phyloP scores from a whole-genome alignment of 1,140 invertebrate genomes.

The Thrips palmi region DNA sequence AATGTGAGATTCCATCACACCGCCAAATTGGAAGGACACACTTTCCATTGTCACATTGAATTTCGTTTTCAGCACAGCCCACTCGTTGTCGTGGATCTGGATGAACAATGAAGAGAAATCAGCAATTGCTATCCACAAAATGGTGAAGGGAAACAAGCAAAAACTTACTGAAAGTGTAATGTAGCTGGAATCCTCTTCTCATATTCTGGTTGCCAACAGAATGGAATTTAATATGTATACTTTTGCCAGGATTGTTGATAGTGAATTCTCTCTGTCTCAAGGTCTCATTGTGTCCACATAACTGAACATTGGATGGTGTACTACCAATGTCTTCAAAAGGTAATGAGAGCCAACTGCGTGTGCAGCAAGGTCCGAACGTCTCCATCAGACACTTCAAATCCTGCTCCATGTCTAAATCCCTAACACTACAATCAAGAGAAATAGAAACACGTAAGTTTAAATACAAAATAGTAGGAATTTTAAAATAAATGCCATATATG shows the following conservation, averaged over 20 bases:
- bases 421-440: constrained; percentile 6
- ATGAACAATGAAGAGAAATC: not conserved
- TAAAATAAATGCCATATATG: not conserved
- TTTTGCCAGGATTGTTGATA: constrained; percentile 1
- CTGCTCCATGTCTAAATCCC: constrained; percentile 12
- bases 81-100: not conserved
- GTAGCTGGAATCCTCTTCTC: constrained; percentile 10
- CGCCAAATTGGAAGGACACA: not conserved
- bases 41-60: not conserved
- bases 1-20: constrained; percentile 3
- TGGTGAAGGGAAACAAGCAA: not conserved
- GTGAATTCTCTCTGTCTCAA: not conserved
- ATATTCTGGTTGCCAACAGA: not conserved
- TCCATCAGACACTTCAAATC: not conserved
- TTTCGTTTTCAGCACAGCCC: not conserved
- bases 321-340: constrained; percentile 6
- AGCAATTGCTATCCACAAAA: not conserved
- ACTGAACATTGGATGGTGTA: constrained; percentile 1
- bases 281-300: not conserved
- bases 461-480: constrained; percentile 2
- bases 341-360: constrained; percentile 10
- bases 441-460: not conserved
- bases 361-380: constrained; percentile 10
- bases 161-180: constrained; percentile 8
- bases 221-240: constrained; percentile 11